phyloP scores from a whole-genome alignment of 2,888 invertebrate genomes.

The Leptopilina syphax region DNA sequence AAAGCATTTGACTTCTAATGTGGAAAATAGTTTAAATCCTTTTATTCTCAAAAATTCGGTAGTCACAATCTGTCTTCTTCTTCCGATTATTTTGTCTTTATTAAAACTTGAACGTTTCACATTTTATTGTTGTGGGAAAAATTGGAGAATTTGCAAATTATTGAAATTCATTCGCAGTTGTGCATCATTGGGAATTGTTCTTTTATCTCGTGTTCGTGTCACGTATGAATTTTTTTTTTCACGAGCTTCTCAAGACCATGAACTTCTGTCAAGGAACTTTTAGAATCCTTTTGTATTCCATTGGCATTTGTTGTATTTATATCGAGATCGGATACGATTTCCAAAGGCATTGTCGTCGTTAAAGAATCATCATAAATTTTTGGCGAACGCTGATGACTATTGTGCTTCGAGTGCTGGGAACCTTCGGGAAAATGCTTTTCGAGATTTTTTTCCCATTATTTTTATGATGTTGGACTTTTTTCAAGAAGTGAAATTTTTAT shows the following conservation, averaged over 20 bases:
- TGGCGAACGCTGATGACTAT: not conserved
- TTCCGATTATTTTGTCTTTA: no score
- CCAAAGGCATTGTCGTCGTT: not conserved
- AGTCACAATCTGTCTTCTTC: no score
- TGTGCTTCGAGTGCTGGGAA: no score
- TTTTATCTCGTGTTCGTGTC: constrained; percentile 6
- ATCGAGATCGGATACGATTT: constrained; percentile 28
- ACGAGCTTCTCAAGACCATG: constrained; percentile 20
- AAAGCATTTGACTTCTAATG: no score
- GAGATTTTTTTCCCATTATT: no score
- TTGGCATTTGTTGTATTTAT: constrained; percentile 26
- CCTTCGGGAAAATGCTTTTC: no score
- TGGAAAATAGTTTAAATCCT: no score
- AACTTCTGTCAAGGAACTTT: constrained; percentile 7
- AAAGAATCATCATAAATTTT: constrained; percentile 20
- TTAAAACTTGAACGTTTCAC: no score
- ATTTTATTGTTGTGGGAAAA: not conserved
- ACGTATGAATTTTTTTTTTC: constrained; percentile 2
- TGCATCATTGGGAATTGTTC: not conserved
- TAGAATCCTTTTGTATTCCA: constrained; percentile 18
- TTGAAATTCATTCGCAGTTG: not conserved
- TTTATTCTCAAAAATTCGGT: no score
- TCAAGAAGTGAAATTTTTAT: no score
- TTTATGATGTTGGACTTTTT: no score
- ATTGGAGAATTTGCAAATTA: not conserved